A percentile compares a stretch with the other conserved stretches of the same genome.
phyloP scores from a whole-genome alignment of 2,113 vertebrate species.

The Sorex fumeus region DNA sequence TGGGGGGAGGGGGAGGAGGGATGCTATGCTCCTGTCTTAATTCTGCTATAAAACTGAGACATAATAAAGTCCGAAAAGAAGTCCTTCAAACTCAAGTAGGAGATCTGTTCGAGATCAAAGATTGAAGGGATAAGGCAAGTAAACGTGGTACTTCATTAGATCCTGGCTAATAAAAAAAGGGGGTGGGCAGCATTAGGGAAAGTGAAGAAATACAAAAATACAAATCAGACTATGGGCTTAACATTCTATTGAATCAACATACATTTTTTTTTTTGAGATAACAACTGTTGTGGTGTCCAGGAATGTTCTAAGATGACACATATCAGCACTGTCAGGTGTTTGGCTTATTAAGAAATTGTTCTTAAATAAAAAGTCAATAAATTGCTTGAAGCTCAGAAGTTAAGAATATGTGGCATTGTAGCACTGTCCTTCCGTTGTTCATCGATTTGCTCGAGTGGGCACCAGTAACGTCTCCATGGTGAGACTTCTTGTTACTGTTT shows the following conservation, averaged over 20 bases:
- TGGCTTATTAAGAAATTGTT: not conserved
- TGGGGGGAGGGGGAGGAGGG: not conserved
- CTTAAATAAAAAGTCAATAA: conserved; percentile 4
- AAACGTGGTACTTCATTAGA: conserved; percentile 5
- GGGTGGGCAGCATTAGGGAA: not conserved
- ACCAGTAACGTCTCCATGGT: no score
- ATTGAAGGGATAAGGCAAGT: not conserved
- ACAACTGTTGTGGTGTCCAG: not conserved
- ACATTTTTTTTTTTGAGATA: not conserved
- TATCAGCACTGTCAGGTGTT: not conserved
- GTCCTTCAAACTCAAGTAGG: not conserved
- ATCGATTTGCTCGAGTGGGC: no score
- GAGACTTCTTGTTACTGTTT: no score
- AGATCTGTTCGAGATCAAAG: not conserved
- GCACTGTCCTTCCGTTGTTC: no score
- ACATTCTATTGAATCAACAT: not conserved
- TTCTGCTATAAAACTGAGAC: not conserved
- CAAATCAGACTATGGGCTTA: not conserved
- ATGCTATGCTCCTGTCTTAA: not conserved
- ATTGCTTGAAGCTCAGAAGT: not conserved
- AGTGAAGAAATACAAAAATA: not conserved
- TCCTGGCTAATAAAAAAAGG: not conserved
- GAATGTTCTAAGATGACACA: not conserved
- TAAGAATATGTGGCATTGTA: no score
- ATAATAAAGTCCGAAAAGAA: not conserved